Base-by-base conservation (phyloP, 2,888 invertebrate genomes). In the Malthinus seriepunctatus region DNA sequence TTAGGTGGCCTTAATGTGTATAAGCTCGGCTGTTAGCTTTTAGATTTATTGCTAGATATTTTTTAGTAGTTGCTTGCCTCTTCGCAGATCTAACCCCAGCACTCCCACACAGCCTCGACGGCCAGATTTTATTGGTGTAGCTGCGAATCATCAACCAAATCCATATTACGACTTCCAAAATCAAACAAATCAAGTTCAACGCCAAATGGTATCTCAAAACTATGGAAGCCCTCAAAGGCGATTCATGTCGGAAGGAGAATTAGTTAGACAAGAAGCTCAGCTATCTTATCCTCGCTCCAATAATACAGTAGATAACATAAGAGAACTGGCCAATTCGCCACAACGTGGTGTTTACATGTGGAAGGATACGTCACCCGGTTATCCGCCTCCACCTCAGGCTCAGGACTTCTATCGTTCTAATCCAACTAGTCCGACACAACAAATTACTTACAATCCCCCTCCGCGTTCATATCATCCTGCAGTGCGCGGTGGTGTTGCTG, bases 101-200 rank as follows among this genome's bases (percentile, higher is more conserved):
- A 93, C 93, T 74, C 94, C 94, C 73, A 93, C 93, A 73, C 91
- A 91, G 84, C 90, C 91, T 70, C 86, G 92, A 74, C 86, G 93
- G 69, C 93, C 93, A 58, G 93, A 93, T 81, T 93, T 93, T 82
- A 92, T 93, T 77, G 88, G 90, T 71, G 90, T 91, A 64, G 75
- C 76, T 32, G 62, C 46, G 2, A 63, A 60, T 44, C 60, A 63
- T 42, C 63, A 63, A 34, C 56, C 59, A 11, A 51, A 60, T 75
- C 58, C 75, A 56, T 77, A 77, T 69, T 78, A 78, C 68, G 78
- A 78, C 64, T 77, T 76, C 67, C 76, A 79, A 63, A 77, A 78
- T 62, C 79, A 79, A 60, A 77, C 76, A 8, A 62, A 49, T 46
- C 62, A 62, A 8, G 54, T 46, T 69, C 77, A 76, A 71, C 75